Evolutionary conservation across 2,113 vertebrate species (phyloP).

Genomic region (Epinephelus fuscoguttatus): DNA sequence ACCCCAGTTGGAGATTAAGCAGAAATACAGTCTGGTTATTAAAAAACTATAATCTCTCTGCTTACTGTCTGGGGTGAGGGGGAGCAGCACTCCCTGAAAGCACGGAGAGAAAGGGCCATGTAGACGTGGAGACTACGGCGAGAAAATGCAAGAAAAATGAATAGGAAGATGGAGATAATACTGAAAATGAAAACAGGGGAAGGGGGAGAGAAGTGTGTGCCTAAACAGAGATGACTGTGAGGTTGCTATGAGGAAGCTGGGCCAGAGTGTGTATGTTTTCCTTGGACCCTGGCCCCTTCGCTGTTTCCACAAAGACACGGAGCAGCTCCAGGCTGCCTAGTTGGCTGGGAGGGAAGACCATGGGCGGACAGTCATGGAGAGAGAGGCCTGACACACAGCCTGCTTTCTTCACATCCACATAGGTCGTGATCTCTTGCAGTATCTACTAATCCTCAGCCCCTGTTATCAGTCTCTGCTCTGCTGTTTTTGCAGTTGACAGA

Average conservation of each 20-base stretch:
- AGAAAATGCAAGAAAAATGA: conserved; percentile 47
- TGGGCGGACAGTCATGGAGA: conserved; percentile 16
- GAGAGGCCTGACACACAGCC: conserved; percentile 35
- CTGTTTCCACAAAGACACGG: conserved; percentile 68
- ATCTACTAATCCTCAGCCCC: conserved; percentile 27
- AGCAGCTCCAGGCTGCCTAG: conserved; percentile 61
- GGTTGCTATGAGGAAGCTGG: conserved; percentile 66
- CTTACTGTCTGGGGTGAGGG: conserved; percentile 39
- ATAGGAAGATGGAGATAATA: conserved; percentile 44
- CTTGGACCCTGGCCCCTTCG: conserved; percentile 69
- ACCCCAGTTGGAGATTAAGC: conserved; percentile 56
- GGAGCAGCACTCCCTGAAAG: conserved; percentile 35
- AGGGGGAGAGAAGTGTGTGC: conserved; percentile 49
- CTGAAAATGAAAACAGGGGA: conserved; percentile 52
- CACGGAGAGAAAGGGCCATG: conserved; percentile 6
- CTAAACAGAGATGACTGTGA: conserved; percentile 72
- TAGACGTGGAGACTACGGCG: neutral
- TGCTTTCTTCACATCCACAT: conserved; percentile 42
- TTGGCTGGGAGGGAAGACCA: conserved; percentile 49
- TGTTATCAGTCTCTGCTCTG: neutral
- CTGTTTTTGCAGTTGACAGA: conserved; percentile 20
- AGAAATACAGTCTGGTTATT: conserved; percentile 67
- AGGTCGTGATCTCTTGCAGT: conserved; percentile 20
- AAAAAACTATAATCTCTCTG: conserved; percentile 64
- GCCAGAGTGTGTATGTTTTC: conserved; percentile 75